phyloP scores from a whole-genome alignment of 2,797 vertebrate genomes.

The Astyanax mexicanus region DNA sequence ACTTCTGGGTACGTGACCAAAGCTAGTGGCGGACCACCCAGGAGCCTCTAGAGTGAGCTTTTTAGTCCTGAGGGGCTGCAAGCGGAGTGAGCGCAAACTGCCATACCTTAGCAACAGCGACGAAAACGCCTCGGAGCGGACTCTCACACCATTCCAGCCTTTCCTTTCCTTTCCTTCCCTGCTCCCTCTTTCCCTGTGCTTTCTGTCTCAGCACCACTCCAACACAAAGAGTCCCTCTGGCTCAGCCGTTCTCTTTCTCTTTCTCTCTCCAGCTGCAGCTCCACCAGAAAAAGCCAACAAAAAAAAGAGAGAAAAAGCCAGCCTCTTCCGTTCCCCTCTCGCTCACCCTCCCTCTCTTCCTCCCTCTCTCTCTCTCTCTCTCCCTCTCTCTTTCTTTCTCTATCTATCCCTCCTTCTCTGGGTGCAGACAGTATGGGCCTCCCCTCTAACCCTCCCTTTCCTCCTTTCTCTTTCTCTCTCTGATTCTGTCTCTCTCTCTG shows the following conservation, averaged over 20 bases:
- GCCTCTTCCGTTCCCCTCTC: slow-evolving; percentile 69
- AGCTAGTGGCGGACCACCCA: slow-evolving; percentile 74
- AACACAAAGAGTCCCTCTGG: slow-evolving; percentile 75
- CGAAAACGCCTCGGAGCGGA: slow-evolving; percentile 76
- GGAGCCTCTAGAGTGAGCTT: slow-evolving; percentile 52
- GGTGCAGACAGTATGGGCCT: slow-evolving; percentile 25
- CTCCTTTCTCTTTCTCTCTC: slow-evolving; percentile 10
- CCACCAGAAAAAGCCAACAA: slow-evolving; percentile 84
- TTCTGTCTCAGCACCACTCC: slow-evolving; percentile 72
- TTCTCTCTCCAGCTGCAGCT: slow-evolving; percentile 82
- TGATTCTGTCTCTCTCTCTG: too few species aligned
- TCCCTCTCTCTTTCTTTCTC: slow-evolving; percentile 33
- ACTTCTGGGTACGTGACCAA: slow-evolving; percentile 65
- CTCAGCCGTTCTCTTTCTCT: too few species aligned
- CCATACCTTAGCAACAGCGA: slow-evolving; percentile 69
- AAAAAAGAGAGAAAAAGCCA: slow-evolving; percentile 70
- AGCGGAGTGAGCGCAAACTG: slow-evolving; percentile 6
- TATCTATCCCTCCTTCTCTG: slow-evolving; percentile 23
- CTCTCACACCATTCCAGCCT: slow-evolving; percentile 77
- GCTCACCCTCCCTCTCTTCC: slow-evolving; percentile 51
- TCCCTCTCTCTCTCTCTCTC: slow-evolving; percentile 32
- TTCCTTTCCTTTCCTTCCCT: slow-evolving; percentile 54
- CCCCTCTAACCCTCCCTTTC: slow-evolving; percentile 28
- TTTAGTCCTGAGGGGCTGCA: slow-evolving; percentile 25
- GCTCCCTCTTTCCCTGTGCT: slow-evolving; percentile 22